Base-by-base conservation (phyloP, 2,888 invertebrate genomes). In the Tupiocoris notatus region DNA sequence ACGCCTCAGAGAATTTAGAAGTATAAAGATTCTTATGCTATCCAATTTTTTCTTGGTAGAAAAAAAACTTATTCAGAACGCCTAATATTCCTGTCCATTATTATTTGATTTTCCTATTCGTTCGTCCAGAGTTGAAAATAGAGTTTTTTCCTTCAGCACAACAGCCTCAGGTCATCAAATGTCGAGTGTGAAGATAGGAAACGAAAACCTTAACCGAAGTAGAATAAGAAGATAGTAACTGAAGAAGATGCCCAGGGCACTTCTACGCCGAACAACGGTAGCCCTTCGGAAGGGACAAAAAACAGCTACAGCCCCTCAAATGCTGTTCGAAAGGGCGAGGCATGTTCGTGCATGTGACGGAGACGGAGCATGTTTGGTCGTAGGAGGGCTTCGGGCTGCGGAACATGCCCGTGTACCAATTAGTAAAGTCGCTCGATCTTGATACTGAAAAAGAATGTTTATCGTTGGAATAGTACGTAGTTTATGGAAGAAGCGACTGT, bases 401-500 rank as follows among this genome's bases (percentile, higher is more conserved):
- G 54, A 56, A 39, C 18, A 54, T 39, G 56, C 39, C 66, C 56
- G 20, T 66, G 66, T 66, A 66, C 56, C 66, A 66, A 66, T 66
- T 66, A 66, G 66, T 66, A 66, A 56, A 66, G 56, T 56, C 66
- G n/a, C 20, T 66, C 20, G 39, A 66, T 66, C 66, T 56, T 56
- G 66, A 66, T 56, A 66, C 25, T 54, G 64, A 64, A 66, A 56
- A 39, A 56, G 66, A 66, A 66, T 39, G 66, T 18, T 18, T 17
- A 39, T 3, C 25, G 56, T 66, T 66, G 25, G 20, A 66, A 66
- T 39, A n/a, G n/a, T n/a, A n/a, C 54, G 66, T 66, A 18, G 56
- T 66, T 66, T 54, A 66, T 66, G 66, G 56, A 39, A 39, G 39
- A 12, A 12, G 12, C 39, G 39, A 39, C 12, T 3, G 39, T 39